A percentile compares a stretch with the other conserved stretches of the same genome.
Conservation (phyloP, 2,888 invertebrate genomes). For the Megalurothrips usitatus region DNA sequence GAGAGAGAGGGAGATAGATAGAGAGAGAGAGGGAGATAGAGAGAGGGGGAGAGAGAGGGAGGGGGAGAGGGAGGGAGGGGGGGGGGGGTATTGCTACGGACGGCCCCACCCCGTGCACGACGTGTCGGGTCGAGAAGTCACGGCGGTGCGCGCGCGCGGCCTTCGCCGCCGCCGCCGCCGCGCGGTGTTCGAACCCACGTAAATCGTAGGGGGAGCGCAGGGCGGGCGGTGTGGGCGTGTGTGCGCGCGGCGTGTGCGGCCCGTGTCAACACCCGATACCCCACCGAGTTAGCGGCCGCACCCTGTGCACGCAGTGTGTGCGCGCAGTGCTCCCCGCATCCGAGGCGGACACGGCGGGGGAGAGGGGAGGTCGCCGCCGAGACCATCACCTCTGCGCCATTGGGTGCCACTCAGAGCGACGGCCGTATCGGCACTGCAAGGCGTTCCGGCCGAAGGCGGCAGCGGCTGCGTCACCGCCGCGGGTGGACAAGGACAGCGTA, state of each 20-base stretch:
- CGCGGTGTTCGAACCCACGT: no score
- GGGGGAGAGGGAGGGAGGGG: not conserved
- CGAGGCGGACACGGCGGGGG: not conserved
- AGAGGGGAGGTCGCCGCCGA: not conserved
- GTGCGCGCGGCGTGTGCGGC: no score
- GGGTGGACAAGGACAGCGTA: no score
- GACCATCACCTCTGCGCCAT: not conserved
- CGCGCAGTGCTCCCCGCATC: no score
- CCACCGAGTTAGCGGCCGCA: no score
- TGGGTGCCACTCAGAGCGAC: conserved; percentile 1
- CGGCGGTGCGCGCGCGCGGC: not conserved
- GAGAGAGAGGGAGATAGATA: not conserved
- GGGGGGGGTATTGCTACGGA: not conserved
- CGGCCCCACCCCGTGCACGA: not conserved
- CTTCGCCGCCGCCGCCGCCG: no score
- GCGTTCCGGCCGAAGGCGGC: not conserved
- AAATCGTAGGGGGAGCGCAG: no score
- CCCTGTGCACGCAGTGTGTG: no score
- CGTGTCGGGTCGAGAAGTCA: conserved; percentile 18
- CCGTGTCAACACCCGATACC: no score
- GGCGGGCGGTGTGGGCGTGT: no score
- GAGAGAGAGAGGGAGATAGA: not conserved
- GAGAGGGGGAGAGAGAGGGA: not conserved
- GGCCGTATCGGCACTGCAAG: not conserved
- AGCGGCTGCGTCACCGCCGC: not conserved